Evolutionary conservation across 2,797 vertebrate genomes (phyloP), one percentile per base, ranked within the genome.

Genomic region (Nothura maculosa): DNA sequence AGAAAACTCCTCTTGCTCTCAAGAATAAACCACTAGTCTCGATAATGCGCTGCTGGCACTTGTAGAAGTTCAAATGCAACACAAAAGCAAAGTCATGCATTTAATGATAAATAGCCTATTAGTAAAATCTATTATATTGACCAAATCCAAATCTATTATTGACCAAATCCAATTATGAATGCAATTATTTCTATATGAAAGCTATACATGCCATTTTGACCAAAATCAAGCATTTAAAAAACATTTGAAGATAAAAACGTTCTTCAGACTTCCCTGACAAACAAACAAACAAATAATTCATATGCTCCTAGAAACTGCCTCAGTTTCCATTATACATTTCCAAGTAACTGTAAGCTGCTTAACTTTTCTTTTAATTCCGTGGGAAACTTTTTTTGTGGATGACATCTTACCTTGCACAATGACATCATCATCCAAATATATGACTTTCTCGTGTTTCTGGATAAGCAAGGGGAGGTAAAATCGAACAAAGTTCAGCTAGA

Each of bases 361-460:
- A 64, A 54, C 8, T 61, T 76, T 52, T 32, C 36, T 47, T 81
- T 72, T 75, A 76, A 66, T 86, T 85, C 24, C 61, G 15, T 28
- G 76, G 61, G 27, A 85, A 91, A 67, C 14, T 58, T 40, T 9
- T 89, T 87, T 87, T 88, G 61, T 9, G 45, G 48, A 47, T 38
- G 62, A 55, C 52, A 70, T 89, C 95, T 17, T 98, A 99, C 99
- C 99, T 98, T 99, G 99, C 36, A 99, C 98, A 62, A 99, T 99
- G 74, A 99, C 94, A 42, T 99, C 99, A 92, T 99, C 99, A 30
- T 99, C 99, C 85, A 99, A 87, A 96, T 99, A 99, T 95, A 99
- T 98, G 76, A 99, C 98, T 96, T 98, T 99, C 87, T 98, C 97
- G 3, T 99, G 99, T 80, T 97, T 98, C 87, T 98, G 98, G 90